phyloP scores from a whole-genome alignment of 2,888 invertebrate species.

The Argyresthia albistria region DNA sequence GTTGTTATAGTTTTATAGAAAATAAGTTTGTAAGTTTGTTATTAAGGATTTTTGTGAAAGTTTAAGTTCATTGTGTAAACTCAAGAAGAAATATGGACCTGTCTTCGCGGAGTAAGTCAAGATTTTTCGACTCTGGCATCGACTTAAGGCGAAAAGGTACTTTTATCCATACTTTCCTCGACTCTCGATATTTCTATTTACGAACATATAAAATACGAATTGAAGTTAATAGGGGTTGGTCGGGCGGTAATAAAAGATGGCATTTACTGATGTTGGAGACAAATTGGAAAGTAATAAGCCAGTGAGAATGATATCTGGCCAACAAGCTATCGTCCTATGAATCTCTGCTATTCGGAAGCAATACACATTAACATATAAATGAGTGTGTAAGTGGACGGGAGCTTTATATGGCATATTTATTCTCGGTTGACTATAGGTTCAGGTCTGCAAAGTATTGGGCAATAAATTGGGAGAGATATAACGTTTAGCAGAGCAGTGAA shows the following conservation, averaged over 20 bases:
- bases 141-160: constrained; percentile 67
- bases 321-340: constrained; percentile 59
- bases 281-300: constrained; percentile 72
- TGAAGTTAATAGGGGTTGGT: constrained; percentile 33
- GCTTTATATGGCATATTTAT: constrained; percentile 9
- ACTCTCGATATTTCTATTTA: constrained; percentile 5
- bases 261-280: constrained; percentile 64
- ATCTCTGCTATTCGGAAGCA: constrained; percentile 53
- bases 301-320: constrained; percentile 69
- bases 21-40: no score
- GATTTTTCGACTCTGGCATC: constrained; percentile 72
- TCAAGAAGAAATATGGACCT: constrained; percentile 45
- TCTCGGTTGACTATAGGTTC: not conserved
- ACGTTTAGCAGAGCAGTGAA: not conserved
- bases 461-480: constrained; percentile 34
- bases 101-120: constrained; percentile 67
- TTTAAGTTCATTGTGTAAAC: not conserved
- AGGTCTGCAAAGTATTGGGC: constrained; percentile 3
- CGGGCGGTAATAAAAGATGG: constrained; percentile 45
- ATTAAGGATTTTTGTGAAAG: not conserved
- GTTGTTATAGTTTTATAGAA: not conserved
- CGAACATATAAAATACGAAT: constrained; percentile 12
- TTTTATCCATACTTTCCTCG: constrained; percentile 17
- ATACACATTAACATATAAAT: constrained; percentile 68
- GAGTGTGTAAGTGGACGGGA: constrained; percentile 65